Evolutionary conservation across 2,113 vertebrate species (phyloP).

Genomic region (Promerops cafer): DNA sequence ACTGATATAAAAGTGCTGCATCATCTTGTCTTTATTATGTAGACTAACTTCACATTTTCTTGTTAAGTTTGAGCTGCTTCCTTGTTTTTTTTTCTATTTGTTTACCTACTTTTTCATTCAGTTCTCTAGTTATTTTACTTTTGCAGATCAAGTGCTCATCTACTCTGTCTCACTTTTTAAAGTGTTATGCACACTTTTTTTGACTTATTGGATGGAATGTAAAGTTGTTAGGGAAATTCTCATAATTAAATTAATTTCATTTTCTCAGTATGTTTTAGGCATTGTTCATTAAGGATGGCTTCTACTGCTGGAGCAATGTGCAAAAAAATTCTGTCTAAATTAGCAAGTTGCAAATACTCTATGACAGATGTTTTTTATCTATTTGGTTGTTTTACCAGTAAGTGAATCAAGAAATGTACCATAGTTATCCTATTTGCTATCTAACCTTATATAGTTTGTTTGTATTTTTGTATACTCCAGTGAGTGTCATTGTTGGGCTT

Average conservation of each 20-base stretch:
- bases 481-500: background rate
- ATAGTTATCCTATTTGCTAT: background rate
- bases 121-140: background rate
- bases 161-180: background rate
- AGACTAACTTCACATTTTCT: background rate
- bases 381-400: background rate
- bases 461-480: background rate
- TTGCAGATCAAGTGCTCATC: background rate
- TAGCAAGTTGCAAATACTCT: background rate
- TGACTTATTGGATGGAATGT: background rate
- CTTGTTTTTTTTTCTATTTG: background rate
- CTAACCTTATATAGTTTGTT: background rate
- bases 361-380: background rate
- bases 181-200: background rate
- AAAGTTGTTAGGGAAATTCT: background rate
- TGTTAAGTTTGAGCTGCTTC: background rate
- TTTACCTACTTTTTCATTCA: background rate
- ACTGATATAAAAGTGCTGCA: background rate
- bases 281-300: background rate
- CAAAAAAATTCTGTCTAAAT: background rate
- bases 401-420: background rate
- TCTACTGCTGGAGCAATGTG: background rate
- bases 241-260: background rate
- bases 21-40: background rate
- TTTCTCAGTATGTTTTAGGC: background rate